Evolutionary conservation across 2,888 invertebrate genomes (phyloP), one percentile per base, ranked within the genome.

Genomic region (Cyclophora albipunctata): DNA sequence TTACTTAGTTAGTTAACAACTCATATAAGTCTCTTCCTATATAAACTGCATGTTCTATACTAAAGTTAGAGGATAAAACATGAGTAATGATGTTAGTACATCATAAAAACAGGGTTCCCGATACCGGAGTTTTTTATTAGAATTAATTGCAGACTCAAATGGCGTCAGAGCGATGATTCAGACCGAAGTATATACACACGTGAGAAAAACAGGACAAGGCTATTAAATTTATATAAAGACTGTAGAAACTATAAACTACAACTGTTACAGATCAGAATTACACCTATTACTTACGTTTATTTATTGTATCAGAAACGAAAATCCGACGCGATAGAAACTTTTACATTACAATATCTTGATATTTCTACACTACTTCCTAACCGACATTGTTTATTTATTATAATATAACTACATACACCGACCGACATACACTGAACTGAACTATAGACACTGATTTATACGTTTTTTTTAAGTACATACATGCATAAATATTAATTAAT

Each of bases 101-200:
- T 20, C 20, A 20, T 20, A 20, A 20, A 49, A 52, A 54, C 40
- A 34, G 34, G 34, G 49, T 45, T 53, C 45, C 45, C 34, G 7
- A 55, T 47, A 51, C 43, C 48, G 47, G 34, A 52, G 50, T 61
- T 66, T 66, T 71, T 67, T 69, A 67, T 59, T 57, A 60, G 2
- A 61, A 53, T 58, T 64, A 70, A 63, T 65, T 65, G 60, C 52
- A 64, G 50, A 51, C 54, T 47, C 62, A 63, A 62, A 70, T 69
- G 72, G 72, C 72, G 69, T 71, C 69, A 73, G 53, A 53, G 45
- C 42, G 59, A 67, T 73, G 72, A 73, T 59, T 73, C 71, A 73
- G 69, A 65, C 50, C 47, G 37, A 37, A 49, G 55, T 50, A 46
- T 44, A n/a, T n/a, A 47, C 48, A 45, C n/a, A 45, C 34, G 45